Evolutionary conservation across 2,797 vertebrate species (phyloP).

Genomic region (Argyrosomus regius): DNA sequence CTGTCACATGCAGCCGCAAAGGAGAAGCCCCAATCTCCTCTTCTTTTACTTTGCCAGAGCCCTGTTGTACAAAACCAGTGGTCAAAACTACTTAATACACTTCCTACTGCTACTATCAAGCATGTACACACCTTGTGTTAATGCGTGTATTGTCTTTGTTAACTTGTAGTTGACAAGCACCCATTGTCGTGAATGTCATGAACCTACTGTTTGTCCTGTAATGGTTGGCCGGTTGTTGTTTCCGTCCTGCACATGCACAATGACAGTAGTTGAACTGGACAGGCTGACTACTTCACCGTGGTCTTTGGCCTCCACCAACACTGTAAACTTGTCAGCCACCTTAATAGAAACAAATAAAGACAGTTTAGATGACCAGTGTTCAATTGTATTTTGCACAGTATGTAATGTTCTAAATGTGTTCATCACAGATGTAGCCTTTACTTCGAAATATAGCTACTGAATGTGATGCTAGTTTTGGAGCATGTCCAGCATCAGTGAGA

Average conservation of each 20-base stretch:
- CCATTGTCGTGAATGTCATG: not conserved
- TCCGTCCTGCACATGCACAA: constrained; percentile 70
- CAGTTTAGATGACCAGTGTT: too few species aligned
- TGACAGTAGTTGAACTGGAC: constrained; percentile 76
- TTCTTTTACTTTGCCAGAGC: constrained; percentile 72
- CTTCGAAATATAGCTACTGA: not conserved
- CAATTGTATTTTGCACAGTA: not conserved
- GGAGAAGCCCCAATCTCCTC: constrained; percentile 58
- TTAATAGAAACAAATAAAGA: constrained; percentile 34
- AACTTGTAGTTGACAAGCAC: not conserved
- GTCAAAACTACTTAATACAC: constrained; percentile 1
- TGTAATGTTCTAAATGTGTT: not conserved
- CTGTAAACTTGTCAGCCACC: constrained; percentile 66
- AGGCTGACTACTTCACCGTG: constrained; percentile 70
- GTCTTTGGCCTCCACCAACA: constrained; percentile 81
- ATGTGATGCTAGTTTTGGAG: not conserved
- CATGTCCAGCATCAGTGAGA: not conserved
- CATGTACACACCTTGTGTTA: not conserved
- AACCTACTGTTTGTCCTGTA: constrained; percentile 68
- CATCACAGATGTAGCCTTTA: not conserved
- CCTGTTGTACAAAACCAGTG: constrained; percentile 52
- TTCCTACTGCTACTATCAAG: not conserved
- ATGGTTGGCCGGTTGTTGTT: constrained; percentile 78
- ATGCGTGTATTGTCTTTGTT: not conserved
- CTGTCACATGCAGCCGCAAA: constrained; percentile 73